Percentiles rank a stretch among this genome's conserved stretches.
These are phyloP conservation scores for Rhyacichthys aspro DNA, from an alignment of 2,797 vertebrate genomes.

Conservation along the genomic window DNA sequence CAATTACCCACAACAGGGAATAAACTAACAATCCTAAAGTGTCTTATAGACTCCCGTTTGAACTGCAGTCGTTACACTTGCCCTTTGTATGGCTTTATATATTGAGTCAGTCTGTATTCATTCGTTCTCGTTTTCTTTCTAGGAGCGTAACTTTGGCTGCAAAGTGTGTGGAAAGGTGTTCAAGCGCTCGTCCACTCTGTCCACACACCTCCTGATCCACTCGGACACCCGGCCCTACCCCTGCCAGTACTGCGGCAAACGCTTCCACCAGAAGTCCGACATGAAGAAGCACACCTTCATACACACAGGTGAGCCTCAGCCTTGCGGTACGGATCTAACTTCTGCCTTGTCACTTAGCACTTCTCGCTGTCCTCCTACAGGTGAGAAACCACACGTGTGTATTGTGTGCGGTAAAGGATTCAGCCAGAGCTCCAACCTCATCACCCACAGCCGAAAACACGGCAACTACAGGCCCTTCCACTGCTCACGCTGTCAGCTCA, in stretches of 20 bases:
- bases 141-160: conserved; percentile 76
- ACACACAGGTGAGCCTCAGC: conserved; percentile 77
- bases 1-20: too few species aligned
- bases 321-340: background rate
- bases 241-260: conserved; percentile 76
- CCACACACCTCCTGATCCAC: conserved; percentile 81
- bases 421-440: conserved; percentile 87
- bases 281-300: conserved; percentile 89
- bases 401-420: conserved; percentile 85
- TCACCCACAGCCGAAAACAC: conserved; percentile 86
- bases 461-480: conserved; percentile 74
- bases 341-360: background rate
- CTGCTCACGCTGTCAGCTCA: conserved; percentile 69
- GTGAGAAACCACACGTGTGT: conserved; percentile 85
- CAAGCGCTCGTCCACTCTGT: conserved; percentile 75
- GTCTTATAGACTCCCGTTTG: too few species aligned
- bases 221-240: conserved; percentile 75
- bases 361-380: conserved; percentile 41
- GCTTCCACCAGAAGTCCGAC: conserved; percentile 83
- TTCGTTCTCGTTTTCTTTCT: conserved; percentile 3
- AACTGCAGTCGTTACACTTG: too few species aligned
- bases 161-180: conserved; percentile 78
- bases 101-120: background rate
- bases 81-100: background rate
- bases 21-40: too few species aligned